Conservation (phyloP, 2,888 invertebrate genomes). For the Nephrotoma guestfalica region DNA sequence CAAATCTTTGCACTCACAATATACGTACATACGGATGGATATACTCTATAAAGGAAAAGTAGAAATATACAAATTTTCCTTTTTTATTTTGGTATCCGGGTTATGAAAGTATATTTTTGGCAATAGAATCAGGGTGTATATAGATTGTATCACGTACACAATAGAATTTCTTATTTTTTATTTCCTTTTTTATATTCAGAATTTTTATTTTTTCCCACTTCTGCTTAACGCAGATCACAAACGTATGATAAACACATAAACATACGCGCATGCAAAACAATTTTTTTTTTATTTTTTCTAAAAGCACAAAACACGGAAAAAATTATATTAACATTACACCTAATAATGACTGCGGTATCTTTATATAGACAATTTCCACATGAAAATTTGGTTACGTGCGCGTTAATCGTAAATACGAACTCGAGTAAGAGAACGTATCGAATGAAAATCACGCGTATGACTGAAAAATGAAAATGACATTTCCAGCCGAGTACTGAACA, state of each 20-base stretch:
- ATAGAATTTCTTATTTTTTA: background rate
- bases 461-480: background rate
- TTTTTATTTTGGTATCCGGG: background rate
- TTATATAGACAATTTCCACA: background rate
- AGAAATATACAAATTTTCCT: background rate
- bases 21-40: background rate
- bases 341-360: background rate
- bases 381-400: background rate
- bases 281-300: background rate
- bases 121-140: background rate
- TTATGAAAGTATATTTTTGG: background rate
- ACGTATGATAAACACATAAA: background rate
- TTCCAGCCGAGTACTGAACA: background rate
- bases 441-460: background rate
- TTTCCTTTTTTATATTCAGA: background rate
- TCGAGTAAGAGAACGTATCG: background rate
- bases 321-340: background rate
- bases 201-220: background rate
- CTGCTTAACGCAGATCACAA: background rate
- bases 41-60: background rate
- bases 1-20: background rate
- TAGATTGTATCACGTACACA: background rate
- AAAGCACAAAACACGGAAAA: background rate
- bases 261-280: background rate
- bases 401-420: background rate